Conservation (phyloP, 2,888 invertebrate species). For the Oscheius onirici region DNA sequence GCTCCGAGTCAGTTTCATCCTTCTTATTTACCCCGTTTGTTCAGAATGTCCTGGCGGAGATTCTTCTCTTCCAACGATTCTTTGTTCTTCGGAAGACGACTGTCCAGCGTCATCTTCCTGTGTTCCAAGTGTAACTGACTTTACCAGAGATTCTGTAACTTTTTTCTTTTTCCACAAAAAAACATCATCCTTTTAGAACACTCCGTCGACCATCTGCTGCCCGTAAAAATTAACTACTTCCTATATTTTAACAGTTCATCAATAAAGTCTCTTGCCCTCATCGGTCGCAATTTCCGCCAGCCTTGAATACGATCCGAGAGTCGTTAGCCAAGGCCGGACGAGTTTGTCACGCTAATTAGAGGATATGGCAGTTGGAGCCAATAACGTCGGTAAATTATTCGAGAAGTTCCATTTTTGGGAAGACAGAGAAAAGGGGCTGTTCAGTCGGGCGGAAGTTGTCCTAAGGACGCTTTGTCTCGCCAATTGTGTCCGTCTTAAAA, state of each 20-base stretch:
- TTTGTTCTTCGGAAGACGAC: constrained; percentile 22
- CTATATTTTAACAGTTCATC: constrained; percentile 6
- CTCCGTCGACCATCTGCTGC: constrained; percentile 21
- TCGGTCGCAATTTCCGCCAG: constrained; percentile 21
- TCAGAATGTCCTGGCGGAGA: constrained; percentile 24
- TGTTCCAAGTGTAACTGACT: constrained; percentile 9
- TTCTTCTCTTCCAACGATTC: constrained; percentile 1
- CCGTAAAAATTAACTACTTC: not conserved
- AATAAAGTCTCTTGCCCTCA: not conserved
- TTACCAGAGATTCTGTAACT: constrained; percentile 15
- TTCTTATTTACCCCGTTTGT: not conserved
- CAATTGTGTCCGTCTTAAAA: constrained; percentile 12
- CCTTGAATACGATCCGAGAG: constrained; percentile 28
- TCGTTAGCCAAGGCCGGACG: constrained; percentile 21
- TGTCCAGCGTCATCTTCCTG: constrained; percentile 9
- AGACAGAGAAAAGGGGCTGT: no score
- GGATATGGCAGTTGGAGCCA: constrained; percentile 1
- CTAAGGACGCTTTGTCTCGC: not conserved
- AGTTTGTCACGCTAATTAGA: constrained; percentile 25
- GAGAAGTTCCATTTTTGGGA: not conserved
- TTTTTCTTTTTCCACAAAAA: not conserved
- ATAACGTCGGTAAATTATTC: not conserved
- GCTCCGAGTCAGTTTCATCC: not conserved
- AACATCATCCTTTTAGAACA: not conserved
- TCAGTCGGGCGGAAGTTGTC: constrained; percentile 19